Percentiles rank a stretch among this genome's conserved stretches.
These are phyloP conservation scores for Edolisoma coerulescens DNA, from an alignment of 2,113 vertebrate genomes.

Conservation along the genomic window DNA sequence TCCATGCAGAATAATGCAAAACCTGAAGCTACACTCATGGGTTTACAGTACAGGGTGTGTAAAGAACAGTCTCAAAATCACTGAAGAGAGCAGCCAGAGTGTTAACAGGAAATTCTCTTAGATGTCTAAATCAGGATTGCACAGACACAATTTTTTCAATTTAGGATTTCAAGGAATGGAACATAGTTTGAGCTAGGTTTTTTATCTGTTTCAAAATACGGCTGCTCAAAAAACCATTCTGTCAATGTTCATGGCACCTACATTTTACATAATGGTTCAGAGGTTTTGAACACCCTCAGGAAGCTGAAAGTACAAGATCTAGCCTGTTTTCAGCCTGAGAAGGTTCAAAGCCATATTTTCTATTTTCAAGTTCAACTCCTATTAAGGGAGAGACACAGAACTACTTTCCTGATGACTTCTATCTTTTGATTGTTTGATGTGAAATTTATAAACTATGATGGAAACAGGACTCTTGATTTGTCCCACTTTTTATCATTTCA, in stretches of 20 bases:
- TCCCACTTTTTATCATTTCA: background rate
- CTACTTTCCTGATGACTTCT: background rate
- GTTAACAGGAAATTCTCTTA: background rate
- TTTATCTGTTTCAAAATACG: background rate
- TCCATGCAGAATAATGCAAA: background rate
- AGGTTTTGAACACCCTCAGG: background rate
- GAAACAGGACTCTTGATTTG: background rate
- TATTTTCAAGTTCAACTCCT: background rate
- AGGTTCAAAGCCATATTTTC: background rate
- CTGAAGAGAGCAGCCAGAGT: background rate
- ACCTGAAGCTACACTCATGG: background rate
- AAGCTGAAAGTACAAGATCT: background rate
- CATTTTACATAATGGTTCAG: background rate
- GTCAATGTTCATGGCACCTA: background rate
- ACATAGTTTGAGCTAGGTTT: background rate
- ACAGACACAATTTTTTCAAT: background rate
- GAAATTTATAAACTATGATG: background rate
- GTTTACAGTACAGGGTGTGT: background rate
- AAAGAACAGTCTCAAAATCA: background rate
- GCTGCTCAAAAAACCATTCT: background rate
- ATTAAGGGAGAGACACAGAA: background rate
- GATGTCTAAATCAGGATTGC: background rate
- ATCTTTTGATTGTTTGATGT: background rate
- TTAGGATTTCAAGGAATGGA: background rate
- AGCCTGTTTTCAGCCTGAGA: background rate